phyloP scores from a whole-genome alignment of 1,140 invertebrate species.

The Solen grandis region DNA sequence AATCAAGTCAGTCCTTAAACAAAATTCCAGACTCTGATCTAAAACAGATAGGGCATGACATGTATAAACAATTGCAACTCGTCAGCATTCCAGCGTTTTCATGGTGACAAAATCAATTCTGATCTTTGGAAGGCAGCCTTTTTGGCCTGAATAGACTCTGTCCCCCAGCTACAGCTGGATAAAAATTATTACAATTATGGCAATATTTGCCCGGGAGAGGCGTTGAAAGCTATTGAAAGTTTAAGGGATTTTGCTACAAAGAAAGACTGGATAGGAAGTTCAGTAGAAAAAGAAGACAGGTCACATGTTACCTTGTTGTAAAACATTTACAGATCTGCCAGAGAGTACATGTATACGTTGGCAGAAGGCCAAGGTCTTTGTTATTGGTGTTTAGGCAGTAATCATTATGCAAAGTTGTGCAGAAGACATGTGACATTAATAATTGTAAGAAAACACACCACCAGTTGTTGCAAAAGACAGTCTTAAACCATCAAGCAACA shows the following conservation, averaged over 20 bases:
- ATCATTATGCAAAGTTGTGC: background rate
- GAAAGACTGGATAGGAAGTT: constrained; percentile 28
- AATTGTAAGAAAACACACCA: constrained; percentile 18
- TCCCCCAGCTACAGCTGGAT: no score
- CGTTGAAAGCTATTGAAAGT: constrained; percentile 33
- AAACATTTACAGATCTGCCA: constrained; percentile 3
- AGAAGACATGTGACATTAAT: constrained; percentile 8
- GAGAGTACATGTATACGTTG: constrained; percentile 5
- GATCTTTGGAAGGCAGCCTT: constrained; percentile 49
- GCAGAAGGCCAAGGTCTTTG: background rate
- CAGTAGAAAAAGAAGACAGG: constrained; percentile 3
- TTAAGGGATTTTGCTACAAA: constrained; percentile 37
- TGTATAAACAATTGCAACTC: constrained; percentile 30
- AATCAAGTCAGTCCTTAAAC: no score
- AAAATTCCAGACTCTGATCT: no score
- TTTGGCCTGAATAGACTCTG: constrained; percentile 41
- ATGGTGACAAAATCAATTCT: constrained; percentile 45
- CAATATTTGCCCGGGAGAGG: constrained; percentile 37
- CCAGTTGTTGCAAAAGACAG: constrained; percentile 19
- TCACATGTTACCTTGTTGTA: no score
- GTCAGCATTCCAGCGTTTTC: constrained; percentile 47
- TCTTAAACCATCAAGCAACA: no score
- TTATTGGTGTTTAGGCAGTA: constrained; percentile 10
- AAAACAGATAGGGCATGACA: constrained; percentile 5
- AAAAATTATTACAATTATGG: constrained; percentile 48